A percentile compares a stretch with the other conserved stretches of the same genome.
These are phyloP conservation scores for Fopius arisanus DNA, from an alignment of 1,140 invertebrate genomes.

Conservation along the genomic window DNA sequence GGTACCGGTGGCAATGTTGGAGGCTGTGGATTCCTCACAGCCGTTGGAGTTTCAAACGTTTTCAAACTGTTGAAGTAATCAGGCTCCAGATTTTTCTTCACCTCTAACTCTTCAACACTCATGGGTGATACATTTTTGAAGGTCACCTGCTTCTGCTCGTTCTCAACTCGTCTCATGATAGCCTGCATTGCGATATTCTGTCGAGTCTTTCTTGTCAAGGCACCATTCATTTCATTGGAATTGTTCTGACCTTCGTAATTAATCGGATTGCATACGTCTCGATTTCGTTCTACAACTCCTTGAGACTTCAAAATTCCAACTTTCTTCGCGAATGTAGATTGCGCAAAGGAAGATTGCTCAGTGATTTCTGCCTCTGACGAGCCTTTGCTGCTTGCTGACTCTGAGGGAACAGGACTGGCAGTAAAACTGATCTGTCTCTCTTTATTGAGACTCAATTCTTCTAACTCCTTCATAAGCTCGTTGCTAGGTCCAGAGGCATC, in stretches of 20 bases:
- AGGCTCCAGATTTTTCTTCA: not conserved
- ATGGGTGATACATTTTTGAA: conserved; percentile 56
- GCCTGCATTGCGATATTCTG: conserved; percentile 81
- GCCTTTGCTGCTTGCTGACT: conserved; percentile 53
- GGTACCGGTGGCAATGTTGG: too few relatives aligned
- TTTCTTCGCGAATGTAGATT: conserved; percentile 63
- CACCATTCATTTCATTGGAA: conserved; percentile 53
- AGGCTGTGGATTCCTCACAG: not conserved
- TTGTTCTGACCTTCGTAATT: conserved; percentile 35
- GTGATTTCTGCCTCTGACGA: conserved; percentile 48
- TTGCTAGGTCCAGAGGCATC: conserved; percentile 50
- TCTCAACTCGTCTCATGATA: conserved; percentile 67
- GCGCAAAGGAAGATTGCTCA: conserved; percentile 38
- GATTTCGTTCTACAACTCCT: conserved; percentile 70
- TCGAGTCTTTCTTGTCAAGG: conserved; percentile 58
- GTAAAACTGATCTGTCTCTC: conserved; percentile 42
- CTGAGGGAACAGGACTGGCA: conserved; percentile 54
- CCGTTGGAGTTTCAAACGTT: not conserved
- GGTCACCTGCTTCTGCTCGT: conserved; percentile 57
- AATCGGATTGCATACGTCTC: conserved; percentile 56
- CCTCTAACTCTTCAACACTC: conserved; percentile 41
- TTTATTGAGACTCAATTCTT: conserved; percentile 57
- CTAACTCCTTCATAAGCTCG: conserved; percentile 59
- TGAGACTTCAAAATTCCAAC: conserved; percentile 76
- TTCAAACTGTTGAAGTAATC: not conserved